Evolutionary conservation across 2,888 invertebrate species (phyloP), one percentile per base, ranked within the genome.

Genomic region (Osmoderma eremita): DNA sequence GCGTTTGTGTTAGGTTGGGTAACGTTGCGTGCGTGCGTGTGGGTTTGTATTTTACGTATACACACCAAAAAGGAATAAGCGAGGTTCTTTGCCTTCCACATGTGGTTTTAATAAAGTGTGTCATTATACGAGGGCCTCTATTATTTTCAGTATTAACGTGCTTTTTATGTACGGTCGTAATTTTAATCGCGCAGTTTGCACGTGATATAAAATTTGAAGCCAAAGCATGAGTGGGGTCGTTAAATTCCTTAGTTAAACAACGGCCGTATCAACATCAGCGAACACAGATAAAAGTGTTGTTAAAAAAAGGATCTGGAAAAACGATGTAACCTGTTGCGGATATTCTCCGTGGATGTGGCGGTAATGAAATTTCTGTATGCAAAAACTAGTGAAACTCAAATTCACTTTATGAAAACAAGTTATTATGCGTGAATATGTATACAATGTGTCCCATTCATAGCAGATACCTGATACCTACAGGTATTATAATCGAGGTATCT

Each of bases 121-220:
- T 50, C 65, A 50, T 61, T 61, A 61, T 58, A 61, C 24, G 38
- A n/a, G 24, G 24, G 51, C 65, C 58, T 50, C 22, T 58, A 66
- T 66, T 66, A 66, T 49, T 66, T 63, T 54, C 38, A 56, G 68
- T 42, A 61, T 68, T 68, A 65, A 62, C 53, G 45, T 36, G 38
- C 51, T 30, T 65, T 68, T 63, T 67, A 56, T 51, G 63, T 42
- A 30, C 8, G 30, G 64, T 51, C 64, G 39, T 63, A 58, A 67
- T 67, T 64, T 67, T 64, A 67, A 67, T 67, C 63, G 56, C 54
- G 64, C 61, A 66, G 49, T 66, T 66, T 61, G 65, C 65, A 66
- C 58, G 58, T 66, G 56, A 66, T 63, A 63, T 50, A 63, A 53
- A 61, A 61, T 61, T 61, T 61, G 45, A 61, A 56, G 18, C 20